These are phyloP conservation scores for Trididemnum clinides DNA, from an alignment of 23 tunicate species.

Conservation along the genomic window DNA sequence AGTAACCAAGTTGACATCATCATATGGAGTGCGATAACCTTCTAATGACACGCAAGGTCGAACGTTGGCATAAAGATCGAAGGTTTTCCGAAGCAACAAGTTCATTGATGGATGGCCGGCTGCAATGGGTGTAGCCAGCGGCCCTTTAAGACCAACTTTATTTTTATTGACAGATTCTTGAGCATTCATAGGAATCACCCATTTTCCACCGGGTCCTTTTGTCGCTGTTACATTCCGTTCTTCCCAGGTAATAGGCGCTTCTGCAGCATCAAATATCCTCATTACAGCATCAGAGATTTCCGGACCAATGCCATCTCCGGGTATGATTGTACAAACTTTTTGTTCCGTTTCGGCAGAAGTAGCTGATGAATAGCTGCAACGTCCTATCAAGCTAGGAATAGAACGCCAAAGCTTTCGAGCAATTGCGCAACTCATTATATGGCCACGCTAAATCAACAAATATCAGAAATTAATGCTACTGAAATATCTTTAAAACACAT, in stretches of 20 bases:
- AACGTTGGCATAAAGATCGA: constrained; percentile 93
- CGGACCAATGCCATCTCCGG: constrained; percentile 99
- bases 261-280: constrained; percentile 98
- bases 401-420: constrained; percentile 1
- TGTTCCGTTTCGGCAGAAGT: constrained; percentile 15
- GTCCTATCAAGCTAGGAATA: constrained; percentile 9
- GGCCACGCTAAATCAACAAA: no score
- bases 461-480: no score
- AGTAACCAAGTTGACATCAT: constrained; percentile 88
- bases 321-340: constrained; percentile 79
- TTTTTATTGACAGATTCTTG: constrained; percentile 89
- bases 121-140: constrained; percentile 92
- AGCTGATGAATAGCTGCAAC: constrained; percentile 26
- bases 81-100: constrained; percentile 85
- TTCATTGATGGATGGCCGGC: constrained; percentile 99
- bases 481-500: no score
- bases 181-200: constrained; percentile 88
- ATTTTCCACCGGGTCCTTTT: constrained; percentile 95
- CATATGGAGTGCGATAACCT: constrained; percentile 91
- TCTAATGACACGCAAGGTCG: constrained; percentile 93
- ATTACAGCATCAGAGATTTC: constrained; percentile 94
- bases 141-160: constrained; percentile 95
- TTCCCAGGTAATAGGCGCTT: constrained; percentile 94
- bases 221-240: constrained; percentile 90
- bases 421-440: no score